Percentiles rank a stretch among this genome's conserved stretches.
Evolutionary conservation across 2,888 invertebrate species (phyloP).

Genomic region (Lithophane leautieri): DNA sequence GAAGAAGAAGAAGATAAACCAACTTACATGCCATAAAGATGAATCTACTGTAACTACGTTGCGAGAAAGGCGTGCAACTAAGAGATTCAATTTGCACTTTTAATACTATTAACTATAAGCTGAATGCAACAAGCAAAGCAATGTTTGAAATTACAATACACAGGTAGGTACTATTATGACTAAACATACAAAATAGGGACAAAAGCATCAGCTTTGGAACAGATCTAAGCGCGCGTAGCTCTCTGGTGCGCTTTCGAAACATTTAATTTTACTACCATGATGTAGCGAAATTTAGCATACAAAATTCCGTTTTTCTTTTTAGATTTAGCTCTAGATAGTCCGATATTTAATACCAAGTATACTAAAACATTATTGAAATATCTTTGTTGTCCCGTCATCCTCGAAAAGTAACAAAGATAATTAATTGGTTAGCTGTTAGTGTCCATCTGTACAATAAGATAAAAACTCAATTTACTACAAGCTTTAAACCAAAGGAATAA

Average conservation of each 20-base stretch:
- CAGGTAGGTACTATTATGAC: background rate
- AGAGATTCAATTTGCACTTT: background rate
- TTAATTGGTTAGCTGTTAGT: conserved; percentile 15
- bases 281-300: too few species aligned
- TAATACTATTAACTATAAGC: background rate
- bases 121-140: background rate
- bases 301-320: background rate
- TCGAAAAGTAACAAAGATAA: background rate
- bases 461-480: background rate
- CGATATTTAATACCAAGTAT: background rate
- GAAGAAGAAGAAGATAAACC: too few species aligned
- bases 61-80: background rate
- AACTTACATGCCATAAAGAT: background rate
- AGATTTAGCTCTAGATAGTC: background rate
- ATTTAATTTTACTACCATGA: background rate
- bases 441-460: conserved; percentile 5
- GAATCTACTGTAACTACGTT: background rate
- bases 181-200: background rate
- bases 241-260: too few species aligned
- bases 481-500: background rate
- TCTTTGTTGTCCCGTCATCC: background rate
- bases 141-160: background rate
- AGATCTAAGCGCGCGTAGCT: background rate
- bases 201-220: background rate
- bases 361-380: background rate